Base-by-base conservation (phyloP, 2,113 vertebrate species). In the Mastomys coucha region DNA sequence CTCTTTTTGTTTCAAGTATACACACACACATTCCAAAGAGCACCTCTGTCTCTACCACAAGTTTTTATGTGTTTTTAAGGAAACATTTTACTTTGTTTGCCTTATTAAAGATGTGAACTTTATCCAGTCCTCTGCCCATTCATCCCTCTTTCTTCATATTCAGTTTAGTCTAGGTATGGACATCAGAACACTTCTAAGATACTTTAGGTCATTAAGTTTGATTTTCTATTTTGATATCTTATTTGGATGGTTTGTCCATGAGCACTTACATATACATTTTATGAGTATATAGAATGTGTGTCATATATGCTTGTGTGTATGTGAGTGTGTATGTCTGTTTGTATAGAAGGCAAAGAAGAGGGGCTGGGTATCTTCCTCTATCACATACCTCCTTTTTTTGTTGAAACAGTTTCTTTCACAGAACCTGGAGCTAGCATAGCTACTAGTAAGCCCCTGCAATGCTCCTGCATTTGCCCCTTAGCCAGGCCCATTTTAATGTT, bases 181-280 rank as follows among this genome's bases (percentile, higher is more conserved):
- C 45, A 84, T 60, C 28, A 93, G 69, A 92, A 67, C 1, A 53
- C 13, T 89, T 90, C 14, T 60, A 69, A 97, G 86, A 91, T 67
- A 87, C 14, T n/a, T 67, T 33, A 81, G 22, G 36, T 26, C 58
- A 45, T 7, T 73, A 58, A 58, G 58, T 58, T 58, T 39, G 39
- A 19, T 17, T 45, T 14, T 60, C 63, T 65, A 51, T 20, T 42
- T 85, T 75, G n/a, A 91, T 11, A 69, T 12, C 7, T 93, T 56
- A 51, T 51, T 58, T 90, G 26, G 16, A 12, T 84, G 24, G 80
- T 14, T 77, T 84, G 67, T 72, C 9, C 51, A 13, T 49, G 33
- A 19, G 26, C 22, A 39, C 19, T 51, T 49, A 72, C 12, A 70
- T n/a, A 16, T 26, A 39, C 42, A 28, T 53, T 45, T 17, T 85